Base-by-base conservation (phyloP, 2,797 vertebrate species). In the Enteromius fasciolatus region DNA sequence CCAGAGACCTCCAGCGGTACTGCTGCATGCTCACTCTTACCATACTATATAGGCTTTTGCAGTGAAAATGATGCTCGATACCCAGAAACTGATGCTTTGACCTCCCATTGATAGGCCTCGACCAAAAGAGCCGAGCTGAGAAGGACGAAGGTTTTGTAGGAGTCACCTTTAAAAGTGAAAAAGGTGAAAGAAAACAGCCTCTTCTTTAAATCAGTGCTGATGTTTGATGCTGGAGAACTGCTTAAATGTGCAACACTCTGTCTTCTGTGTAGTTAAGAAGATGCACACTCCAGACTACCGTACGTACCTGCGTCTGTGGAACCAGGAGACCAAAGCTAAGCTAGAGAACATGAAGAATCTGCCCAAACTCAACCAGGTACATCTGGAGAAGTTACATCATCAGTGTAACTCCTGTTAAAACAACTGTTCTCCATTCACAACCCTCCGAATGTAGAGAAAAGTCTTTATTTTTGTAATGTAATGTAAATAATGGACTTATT, bases 221-320 rank as follows among this genome's bases (percentile, higher is more conserved):
- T 12, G 2, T 28, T 28, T 28, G 25, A 61, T 15, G 59, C 25
- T 28, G 59, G 25, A 28, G 59, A 15, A 14, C 17, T 20, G 25
- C 46, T 48, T 14, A n/a, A 46, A 78, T 9, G 17, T 64, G 14
- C 80, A 18, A 9, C 25, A 15, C 17, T 84, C 0, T 87, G 73
- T 81, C 64, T 89, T 54, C 66, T n/a, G 86, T 82, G 14, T 89
- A 96, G 95, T 94, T 10, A 97, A 97, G 87, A 99, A 96, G 92
- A 95, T 94, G 84, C 97, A 93, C 90, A 95, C 94, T 69, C 94
- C 96, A 80, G 98, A 99, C 84, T 97, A 97, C 87, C 94, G 95
- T n/a, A 95, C 96, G 76, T 98, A 98, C 84, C 90, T 99, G 87
- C 96, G 95, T 85, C 93, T 98, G 84, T 99, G 97, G 97, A 96